Evolutionary conservation across 1,140 invertebrate genomes (phyloP).

Genomic region (Aphelinus atriplicis): DNA sequence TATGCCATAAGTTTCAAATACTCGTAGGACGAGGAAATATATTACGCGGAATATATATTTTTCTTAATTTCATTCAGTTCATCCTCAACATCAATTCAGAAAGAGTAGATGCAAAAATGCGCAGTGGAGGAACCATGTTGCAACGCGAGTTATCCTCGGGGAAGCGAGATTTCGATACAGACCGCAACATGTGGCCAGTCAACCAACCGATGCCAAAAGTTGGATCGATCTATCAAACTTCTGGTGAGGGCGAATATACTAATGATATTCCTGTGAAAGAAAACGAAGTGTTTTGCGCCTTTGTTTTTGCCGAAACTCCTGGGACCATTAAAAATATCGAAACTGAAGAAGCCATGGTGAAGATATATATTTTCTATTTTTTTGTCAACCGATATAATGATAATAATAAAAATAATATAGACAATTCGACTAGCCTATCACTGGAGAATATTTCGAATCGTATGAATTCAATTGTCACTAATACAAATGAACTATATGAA

Average conservation of each 20-base stretch:
- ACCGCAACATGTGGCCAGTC: constrained; percentile 76
- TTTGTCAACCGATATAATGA: neutral
- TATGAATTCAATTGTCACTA: too few species aligned
- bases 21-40: neutral
- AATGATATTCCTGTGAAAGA: constrained; percentile 69
- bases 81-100: constrained; percentile 65
- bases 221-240: constrained; percentile 75
- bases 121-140: constrained; percentile 57
- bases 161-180: constrained; percentile 74
- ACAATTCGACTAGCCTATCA: neutral
- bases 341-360: constrained; percentile 69
- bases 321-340: constrained; percentile 71
- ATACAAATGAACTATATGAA: too few species aligned
- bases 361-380: neutral
- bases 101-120: constrained; percentile 53
- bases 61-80: constrained; percentile 60
- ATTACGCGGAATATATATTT: neutral
- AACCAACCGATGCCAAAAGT: constrained; percentile 79
- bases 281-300: constrained; percentile 71
- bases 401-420: neutral
- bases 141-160: constrained; percentile 74
- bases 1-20: constrained; percentile 50
- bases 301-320: constrained; percentile 70
- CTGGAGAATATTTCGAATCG: too few species aligned
- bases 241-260: constrained; percentile 74